phyloP scores from a whole-genome alignment of 2,797 vertebrate genomes.

The Protonibea diacanthus region DNA sequence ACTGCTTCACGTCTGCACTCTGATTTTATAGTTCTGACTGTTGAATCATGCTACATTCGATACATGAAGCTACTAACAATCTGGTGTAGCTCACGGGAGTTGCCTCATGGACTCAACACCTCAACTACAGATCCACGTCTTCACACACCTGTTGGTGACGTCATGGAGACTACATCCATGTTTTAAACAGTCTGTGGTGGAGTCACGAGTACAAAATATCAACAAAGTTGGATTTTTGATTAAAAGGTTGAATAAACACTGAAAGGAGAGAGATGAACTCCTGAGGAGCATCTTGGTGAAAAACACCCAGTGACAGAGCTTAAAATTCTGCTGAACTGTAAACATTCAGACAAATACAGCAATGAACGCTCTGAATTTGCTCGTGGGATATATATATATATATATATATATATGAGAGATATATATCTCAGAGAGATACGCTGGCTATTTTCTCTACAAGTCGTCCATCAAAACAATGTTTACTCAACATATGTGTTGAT shows the following conservation, averaged over 20 bases:
- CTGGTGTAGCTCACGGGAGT: no score
- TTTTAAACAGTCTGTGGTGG: no score
- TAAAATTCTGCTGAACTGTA: not conserved
- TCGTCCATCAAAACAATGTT: not conserved
- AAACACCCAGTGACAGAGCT: not conserved
- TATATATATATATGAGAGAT: no score
- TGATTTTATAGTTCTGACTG: no score
- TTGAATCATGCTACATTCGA: no score
- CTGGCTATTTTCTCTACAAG: not conserved
- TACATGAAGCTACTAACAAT: no score
- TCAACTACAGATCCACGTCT: no score
- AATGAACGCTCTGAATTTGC: not conserved
- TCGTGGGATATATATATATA: not conserved
- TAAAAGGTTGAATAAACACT: not conserved
- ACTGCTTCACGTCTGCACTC: no score
- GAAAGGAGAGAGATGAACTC: not conserved
- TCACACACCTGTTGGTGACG: no score
- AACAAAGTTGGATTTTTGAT: not conserved
- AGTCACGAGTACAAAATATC: not conserved
- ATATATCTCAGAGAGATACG: no score
- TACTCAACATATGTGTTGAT: not conserved
- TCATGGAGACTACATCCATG: no score
- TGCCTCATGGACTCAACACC: no score
- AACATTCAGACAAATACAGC: not conserved
- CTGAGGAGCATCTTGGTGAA: not conserved